Base-by-base conservation (phyloP, 2,113 vertebrate species). In the Diadophis punctatus region DNA sequence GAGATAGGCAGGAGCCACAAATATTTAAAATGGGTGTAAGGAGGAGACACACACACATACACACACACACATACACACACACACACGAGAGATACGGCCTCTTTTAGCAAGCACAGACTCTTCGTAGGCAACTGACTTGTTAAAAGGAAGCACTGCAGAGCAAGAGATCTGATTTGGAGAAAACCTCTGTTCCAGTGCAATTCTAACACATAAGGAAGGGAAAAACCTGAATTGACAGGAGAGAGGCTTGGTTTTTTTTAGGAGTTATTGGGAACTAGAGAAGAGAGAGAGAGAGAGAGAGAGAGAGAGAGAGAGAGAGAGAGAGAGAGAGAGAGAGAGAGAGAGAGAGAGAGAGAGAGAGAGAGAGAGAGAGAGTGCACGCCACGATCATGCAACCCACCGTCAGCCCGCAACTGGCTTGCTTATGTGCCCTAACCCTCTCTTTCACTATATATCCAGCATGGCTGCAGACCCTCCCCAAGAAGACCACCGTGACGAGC, bases 1-100 rank as follows among this genome's bases (percentile, higher is more conserved):
- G 98, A 98, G 98, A 98, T 96, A 96, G 97, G 97, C 95, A 97
- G 87, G 95, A 96, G 97, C 94, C 95, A 97, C 97, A 94, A 94
- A 97, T 99, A 99, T 99, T 99, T 99, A 99, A 99, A 98, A 98
- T 98, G 98, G 96, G 95, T 5, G 43, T 49, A 95, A 96, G 95
- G 96, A 95, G 60, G 56, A 87, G 96, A 96, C 96, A 92, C 97
- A 90, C 97, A 96, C 94, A 91, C 96, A 95, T 92, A 86, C 97
- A 97, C 96, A 92, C 97, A 90, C 97, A 96, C 94, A 91, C 96
- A 95, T 92, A 86, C 97, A 97, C 96, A 97, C 96, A 90, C 97
- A 96, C 94, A 91, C n/a, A n/a, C n/a, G n/a, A n/a, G n/a, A 84
- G 96, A 97, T 96, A 88, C 97, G 96, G 94, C 90, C 94, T 96